Percentiles rank a stretch among this genome's conserved stretches.
These are phyloP conservation scores for Microcebus tavaratra DNA, from an alignment of 2,113 vertebrate species.

Conservation along the genomic window DNA sequence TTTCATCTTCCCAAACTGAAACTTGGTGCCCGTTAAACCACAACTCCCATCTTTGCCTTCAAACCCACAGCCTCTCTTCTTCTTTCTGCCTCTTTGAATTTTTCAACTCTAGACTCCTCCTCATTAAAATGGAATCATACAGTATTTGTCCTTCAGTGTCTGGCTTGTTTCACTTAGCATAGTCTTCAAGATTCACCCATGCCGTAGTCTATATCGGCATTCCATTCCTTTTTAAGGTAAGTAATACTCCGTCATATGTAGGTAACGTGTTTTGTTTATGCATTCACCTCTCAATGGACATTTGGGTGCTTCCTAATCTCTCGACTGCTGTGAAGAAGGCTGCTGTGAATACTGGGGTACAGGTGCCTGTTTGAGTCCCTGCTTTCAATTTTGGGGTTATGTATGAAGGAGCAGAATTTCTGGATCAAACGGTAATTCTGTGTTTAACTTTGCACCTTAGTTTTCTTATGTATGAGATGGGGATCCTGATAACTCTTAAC, in stretches of 20 bases:
- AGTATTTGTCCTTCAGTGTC: neutral
- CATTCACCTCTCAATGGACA: neutral
- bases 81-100: neutral
- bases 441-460: neutral
- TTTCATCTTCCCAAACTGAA: neutral
- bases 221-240: neutral
- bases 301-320: neutral
- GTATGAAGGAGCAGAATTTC: neutral
- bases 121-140: fast-evolving
- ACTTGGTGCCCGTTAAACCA: neutral
- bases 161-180: neutral
- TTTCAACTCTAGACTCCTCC: neutral
- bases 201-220: neutral
- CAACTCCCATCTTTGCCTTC: fast-evolving
- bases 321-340: neutral
- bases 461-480: neutral
- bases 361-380: neutral
- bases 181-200: neutral
- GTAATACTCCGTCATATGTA: too few relatives aligned
- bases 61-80: too few relatives aligned
- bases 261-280: neutral
- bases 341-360: neutral
- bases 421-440: neutral
- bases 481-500: too few relatives aligned
- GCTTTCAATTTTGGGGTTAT: neutral